Conservation (phyloP, 2,113 vertebrate genomes). For the Paratilapia polleni region DNA sequence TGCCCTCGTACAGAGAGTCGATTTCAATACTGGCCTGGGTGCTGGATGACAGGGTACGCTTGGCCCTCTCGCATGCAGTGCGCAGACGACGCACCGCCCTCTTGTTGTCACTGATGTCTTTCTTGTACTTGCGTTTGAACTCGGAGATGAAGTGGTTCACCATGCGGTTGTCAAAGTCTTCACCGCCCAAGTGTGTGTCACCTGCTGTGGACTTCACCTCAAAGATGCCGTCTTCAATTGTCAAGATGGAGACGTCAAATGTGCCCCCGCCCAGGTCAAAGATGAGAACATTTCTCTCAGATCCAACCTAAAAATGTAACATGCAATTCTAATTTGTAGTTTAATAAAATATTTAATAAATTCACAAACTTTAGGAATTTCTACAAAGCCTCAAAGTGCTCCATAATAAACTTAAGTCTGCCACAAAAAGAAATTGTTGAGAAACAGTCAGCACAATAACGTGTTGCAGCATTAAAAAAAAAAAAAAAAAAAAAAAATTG, state of each 20-base stretch:
- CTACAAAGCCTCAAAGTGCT: background rate
- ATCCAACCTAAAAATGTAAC: slow-evolving; percentile 62
- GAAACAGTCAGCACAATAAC: no score
- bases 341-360: background rate
- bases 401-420: no score
- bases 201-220: slow-evolving; percentile 82
- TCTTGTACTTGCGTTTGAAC: slow-evolving; percentile 83
- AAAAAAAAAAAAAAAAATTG: no score
- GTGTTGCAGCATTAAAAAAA: no score
- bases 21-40: slow-evolving; percentile 83
- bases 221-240: slow-evolving; percentile 80
- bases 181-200: slow-evolving; percentile 81
- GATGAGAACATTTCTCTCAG: slow-evolving; percentile 89
- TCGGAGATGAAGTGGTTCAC: slow-evolving; percentile 80
- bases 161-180: slow-evolving; percentile 83
- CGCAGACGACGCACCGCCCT: slow-evolving; percentile 80
- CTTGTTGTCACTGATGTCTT: slow-evolving; percentile 82
- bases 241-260: slow-evolving; percentile 85
- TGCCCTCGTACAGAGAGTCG: slow-evolving; percentile 90
- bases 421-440: no score
- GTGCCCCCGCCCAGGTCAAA: slow-evolving; percentile 93
- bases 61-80: slow-evolving; percentile 80
- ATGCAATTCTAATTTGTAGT: background rate
- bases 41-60: slow-evolving; percentile 82
- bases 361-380: background rate